Conservation (phyloP, 2,113 vertebrate species). For the Capreolus pygargus region DNA sequence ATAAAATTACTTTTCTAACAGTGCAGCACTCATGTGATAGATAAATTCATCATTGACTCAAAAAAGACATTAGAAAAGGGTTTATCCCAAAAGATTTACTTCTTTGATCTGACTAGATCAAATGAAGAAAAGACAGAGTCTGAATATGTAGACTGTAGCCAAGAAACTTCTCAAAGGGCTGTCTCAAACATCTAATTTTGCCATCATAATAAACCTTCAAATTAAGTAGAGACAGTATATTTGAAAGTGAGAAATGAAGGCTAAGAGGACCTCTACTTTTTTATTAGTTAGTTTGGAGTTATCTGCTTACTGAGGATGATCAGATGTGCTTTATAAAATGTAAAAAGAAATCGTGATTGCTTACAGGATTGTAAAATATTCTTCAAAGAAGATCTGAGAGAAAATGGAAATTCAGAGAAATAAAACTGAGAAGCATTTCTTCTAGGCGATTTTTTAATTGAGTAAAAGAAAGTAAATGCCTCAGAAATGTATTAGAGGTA, state of each 20-base stretch:
- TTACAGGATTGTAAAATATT: background rate
- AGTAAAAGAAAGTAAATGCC: background rate
- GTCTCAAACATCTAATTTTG: background rate
- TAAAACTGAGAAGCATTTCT: background rate
- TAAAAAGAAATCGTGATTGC: background rate
- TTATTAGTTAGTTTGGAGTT: background rate
- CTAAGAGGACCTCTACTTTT: background rate
- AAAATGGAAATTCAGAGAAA: background rate
- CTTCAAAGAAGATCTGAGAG: background rate
- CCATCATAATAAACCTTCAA: background rate
- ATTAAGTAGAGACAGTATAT: background rate
- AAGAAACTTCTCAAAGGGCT: background rate
- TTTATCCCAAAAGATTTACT: background rate
- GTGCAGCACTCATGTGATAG: background rate
- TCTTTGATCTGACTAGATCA: background rate
- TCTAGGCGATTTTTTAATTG: background rate
- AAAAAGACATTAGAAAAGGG: background rate
- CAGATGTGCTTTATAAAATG: background rate
- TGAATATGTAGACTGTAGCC: background rate
- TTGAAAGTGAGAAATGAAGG: background rate
- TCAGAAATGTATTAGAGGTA: background rate
- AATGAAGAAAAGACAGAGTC: background rate
- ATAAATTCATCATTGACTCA: background rate
- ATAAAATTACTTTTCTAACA: background rate
- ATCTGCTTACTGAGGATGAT: background rate